Conservation (phyloP, 2,888 invertebrate genomes). For the Athalia rosae region DNA sequence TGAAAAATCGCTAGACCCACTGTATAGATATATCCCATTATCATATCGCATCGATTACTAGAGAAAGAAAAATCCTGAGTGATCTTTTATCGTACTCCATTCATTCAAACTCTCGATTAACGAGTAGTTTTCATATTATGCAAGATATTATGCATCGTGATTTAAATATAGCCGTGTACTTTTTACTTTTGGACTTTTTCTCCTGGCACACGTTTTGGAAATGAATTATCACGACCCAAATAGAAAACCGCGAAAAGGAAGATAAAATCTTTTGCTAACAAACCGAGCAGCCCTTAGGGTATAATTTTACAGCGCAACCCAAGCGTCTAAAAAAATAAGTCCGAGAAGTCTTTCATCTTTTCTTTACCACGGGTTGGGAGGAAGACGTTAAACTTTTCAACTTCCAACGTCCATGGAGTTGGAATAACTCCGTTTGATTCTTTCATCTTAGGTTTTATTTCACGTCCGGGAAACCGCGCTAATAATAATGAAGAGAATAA, state of each 20-base stretch:
- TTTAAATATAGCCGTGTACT: neutral
- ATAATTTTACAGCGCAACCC: neutral
- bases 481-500: neutral
- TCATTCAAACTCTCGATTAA: too few species aligned
- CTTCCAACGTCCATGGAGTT: neutral
- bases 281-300: neutral
- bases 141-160: neutral
- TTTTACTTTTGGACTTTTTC: neutral
- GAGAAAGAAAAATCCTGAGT: too few species aligned
- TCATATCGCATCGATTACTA: neutral
- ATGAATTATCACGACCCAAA: slow-evolving; percentile 29
- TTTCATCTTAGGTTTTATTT: neutral
- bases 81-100: too few species aligned
- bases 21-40: neutral
- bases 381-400: neutral
- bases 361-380: neutral
- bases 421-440: neutral
- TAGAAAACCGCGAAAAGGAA: neutral
- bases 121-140: too few species aligned
- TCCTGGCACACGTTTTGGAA: slow-evolving; percentile 27
- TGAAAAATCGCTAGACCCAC: neutral
- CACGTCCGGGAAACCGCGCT: neutral
- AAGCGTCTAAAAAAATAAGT: neutral
- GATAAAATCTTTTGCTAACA: slow-evolving; percentile 8
- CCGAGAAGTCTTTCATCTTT: neutral